phyloP scores from a whole-genome alignment of 2,113 vertebrate genomes.

The Thermophis baileyi region DNA sequence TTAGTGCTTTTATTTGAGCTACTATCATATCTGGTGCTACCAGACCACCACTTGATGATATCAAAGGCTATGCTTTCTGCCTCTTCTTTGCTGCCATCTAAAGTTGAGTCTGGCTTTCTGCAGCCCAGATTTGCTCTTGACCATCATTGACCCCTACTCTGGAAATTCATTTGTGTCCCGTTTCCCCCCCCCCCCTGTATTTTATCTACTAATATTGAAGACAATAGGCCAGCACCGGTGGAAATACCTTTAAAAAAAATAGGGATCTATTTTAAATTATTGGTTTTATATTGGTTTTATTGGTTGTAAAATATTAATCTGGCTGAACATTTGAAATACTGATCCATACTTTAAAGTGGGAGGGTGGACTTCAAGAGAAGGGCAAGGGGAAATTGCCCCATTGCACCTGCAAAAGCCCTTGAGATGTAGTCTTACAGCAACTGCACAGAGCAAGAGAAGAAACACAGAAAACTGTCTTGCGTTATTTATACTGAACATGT shows the following conservation, averaged over 20 bases:
- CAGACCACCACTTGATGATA: background rate
- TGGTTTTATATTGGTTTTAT: background rate
- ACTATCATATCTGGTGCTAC: background rate
- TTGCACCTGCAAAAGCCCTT: background rate
- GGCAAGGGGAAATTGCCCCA: background rate
- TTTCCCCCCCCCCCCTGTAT: rapidly evolving
- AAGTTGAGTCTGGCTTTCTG: background rate
- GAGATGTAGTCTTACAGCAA: background rate
- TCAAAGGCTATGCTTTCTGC: background rate
- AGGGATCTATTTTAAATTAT: background rate
- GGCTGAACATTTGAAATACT: background rate
- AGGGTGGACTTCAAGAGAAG: background rate
- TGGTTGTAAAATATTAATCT: background rate
- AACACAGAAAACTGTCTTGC: background rate
- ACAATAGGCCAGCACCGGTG: background rate
- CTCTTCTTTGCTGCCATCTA: background rate
- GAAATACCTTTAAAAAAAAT: no score
- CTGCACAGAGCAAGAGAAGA: background rate
- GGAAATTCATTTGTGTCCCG: background rate
- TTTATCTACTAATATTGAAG: background rate
- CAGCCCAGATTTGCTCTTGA: background rate
- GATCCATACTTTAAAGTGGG: background rate
- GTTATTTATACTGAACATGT: background rate
- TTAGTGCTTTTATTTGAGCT: background rate
- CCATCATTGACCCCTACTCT: background rate